These are phyloP conservation scores for Machimus atricapillus DNA, from an alignment of 2,888 invertebrate species.

Conservation along the genomic window DNA sequence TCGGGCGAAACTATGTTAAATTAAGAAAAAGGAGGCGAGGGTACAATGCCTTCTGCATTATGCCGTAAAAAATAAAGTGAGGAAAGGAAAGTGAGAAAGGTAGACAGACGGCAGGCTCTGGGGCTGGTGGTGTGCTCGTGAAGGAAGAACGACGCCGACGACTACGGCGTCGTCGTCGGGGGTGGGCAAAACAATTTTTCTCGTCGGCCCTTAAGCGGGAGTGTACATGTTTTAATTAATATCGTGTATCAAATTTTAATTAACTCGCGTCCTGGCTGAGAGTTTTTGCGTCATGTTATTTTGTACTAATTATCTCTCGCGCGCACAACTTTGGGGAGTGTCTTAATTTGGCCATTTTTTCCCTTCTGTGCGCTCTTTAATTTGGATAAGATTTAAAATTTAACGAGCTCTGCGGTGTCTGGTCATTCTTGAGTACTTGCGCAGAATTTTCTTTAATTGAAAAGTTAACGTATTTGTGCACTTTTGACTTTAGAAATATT, in stretches of 20 bases:
- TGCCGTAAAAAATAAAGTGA: slow-evolving; percentile 16
- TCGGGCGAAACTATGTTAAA: slow-evolving; percentile 20
- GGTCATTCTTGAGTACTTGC: neutral
- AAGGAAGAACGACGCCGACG: neutral
- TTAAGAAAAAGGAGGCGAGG: slow-evolving; percentile 30
- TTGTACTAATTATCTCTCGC: slow-evolving; percentile 46
- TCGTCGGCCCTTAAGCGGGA: slow-evolving; percentile 25
- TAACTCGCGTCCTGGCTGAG: slow-evolving; percentile 51
- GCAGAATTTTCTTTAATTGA: neutral
- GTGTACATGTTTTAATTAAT: slow-evolving; percentile 52
- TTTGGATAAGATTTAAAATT: slow-evolving; percentile 2
- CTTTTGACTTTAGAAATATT: too few relatives aligned
- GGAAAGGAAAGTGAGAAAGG: slow-evolving; percentile 12
- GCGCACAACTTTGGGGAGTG: slow-evolving; percentile 17
- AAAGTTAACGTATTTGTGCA: neutral
- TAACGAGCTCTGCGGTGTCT: neutral
- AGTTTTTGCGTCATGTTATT: slow-evolving; percentile 47
- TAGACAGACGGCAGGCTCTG: neutral
- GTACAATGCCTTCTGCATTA: slow-evolving; percentile 31
- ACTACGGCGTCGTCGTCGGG: neutral
- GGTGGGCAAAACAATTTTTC: slow-evolving; percentile 14
- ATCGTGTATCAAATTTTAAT: slow-evolving; percentile 53
- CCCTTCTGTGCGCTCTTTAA: neutral
- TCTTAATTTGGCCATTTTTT: neutral
- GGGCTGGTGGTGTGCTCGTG: neutral